Evolutionary conservation across 2,797 vertebrate species (phyloP).

Genomic region (Danio aesculapii): DNA sequence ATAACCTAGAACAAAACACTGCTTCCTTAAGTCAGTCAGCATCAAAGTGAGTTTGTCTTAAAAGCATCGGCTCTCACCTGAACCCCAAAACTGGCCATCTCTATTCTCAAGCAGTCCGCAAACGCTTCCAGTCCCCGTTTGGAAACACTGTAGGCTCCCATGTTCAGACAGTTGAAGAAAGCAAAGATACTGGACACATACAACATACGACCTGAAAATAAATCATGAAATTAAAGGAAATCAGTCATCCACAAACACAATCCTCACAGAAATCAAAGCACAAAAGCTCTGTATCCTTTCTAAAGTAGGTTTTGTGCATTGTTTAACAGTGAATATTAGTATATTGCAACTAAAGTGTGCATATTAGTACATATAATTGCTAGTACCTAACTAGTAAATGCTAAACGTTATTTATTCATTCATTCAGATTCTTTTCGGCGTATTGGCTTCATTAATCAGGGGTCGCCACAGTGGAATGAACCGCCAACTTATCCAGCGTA

Average conservation of each 20-base stretch:
- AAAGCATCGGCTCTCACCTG: conserved; percentile 66
- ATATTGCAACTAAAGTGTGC: neutral
- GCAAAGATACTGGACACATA: conserved; percentile 82
- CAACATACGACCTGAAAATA: conserved; percentile 79
- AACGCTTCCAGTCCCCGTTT: conserved; percentile 85
- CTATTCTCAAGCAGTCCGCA: conserved; percentile 80
- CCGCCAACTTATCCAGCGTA: too few relatives aligned
- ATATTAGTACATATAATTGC: too few relatives aligned
- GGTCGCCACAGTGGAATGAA: too few relatives aligned
- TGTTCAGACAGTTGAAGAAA: conserved; percentile 77
- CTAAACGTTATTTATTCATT: too few relatives aligned
- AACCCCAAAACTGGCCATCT: conserved; percentile 83
- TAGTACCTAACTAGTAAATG: too few relatives aligned
- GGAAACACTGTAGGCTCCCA: conserved; percentile 81
- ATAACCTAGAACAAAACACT: too few relatives aligned
- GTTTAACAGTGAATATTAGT: neutral
- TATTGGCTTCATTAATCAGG: too few relatives aligned
- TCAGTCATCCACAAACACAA: neutral
- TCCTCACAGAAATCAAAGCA: neutral
- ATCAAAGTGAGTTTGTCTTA: neutral
- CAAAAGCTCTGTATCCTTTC: neutral
- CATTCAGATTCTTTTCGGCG: too few relatives aligned
- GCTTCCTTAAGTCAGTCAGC: too few relatives aligned
- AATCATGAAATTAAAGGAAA: neutral
- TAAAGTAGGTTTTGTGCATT: neutral